phyloP scores from a whole-genome alignment of 2,113 vertebrate species.

The Rhea americana region DNA sequence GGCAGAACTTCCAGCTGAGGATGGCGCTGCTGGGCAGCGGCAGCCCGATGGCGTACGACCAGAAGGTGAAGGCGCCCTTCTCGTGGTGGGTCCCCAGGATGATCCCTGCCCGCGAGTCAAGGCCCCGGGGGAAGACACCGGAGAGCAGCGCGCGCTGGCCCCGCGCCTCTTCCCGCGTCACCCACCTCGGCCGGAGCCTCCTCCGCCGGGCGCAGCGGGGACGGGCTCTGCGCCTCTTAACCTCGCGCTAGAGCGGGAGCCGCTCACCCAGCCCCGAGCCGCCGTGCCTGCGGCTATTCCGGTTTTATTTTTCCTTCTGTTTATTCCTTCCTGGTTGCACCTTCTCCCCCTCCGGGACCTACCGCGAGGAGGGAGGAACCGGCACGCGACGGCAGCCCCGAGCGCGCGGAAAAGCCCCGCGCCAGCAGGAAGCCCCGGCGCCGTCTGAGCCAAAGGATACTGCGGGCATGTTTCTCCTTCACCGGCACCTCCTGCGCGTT shows the following conservation, averaged over 20 bases:
- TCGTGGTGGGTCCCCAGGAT: conserved; percentile 95
- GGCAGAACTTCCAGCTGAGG: conserved; percentile 98
- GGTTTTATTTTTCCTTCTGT: neutral
- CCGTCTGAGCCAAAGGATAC: conserved; percentile 77
- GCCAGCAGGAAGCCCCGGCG: neutral
- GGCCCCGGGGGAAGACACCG: neutral
- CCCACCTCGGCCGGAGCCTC: neutral
- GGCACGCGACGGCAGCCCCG: accelerated
- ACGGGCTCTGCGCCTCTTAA: neutral
- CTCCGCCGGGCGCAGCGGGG: neutral
- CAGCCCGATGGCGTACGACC: conserved; percentile 94
- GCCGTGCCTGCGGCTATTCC: neutral
- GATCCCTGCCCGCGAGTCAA: conserved; percentile 86
- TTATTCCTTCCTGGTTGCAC: neutral
- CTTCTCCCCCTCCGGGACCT: neutral
- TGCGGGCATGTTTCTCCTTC: conserved; percentile 96
- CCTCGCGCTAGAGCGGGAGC: neutral
- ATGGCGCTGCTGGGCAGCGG: conserved; percentile 91
- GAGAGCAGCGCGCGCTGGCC: neutral
- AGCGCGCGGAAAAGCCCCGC: neutral
- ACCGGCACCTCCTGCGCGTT: conserved; percentile 89
- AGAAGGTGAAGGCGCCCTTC: conserved; percentile 97
- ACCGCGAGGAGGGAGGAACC: neutral
- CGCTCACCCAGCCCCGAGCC: accelerated
- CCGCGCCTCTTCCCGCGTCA: no score